phyloP scores from a whole-genome alignment of 2,888 invertebrate species.

The Drosophila mettleri region DNA sequence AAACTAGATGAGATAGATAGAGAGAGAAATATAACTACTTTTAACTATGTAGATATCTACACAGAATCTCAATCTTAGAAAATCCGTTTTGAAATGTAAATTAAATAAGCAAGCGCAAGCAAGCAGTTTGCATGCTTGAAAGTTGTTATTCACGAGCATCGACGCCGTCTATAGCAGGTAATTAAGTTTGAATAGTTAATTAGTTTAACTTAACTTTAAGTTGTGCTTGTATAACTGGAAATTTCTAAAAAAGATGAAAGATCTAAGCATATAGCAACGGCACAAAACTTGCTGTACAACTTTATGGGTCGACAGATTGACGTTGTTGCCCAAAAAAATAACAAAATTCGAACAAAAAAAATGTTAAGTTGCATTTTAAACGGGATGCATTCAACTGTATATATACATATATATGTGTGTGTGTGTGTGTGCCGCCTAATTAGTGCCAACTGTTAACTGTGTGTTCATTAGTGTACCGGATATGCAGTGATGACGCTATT shows the following conservation, averaged over 20 bases:
- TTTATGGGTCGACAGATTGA: slow-evolving; percentile 33
- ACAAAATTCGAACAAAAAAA: slow-evolving; percentile 31
- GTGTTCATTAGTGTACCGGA: slow-evolving; percentile 74
- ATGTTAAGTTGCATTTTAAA: slow-evolving; percentile 45
- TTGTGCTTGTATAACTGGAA: slow-evolving; percentile 76
- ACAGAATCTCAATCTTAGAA: slow-evolving; percentile 52
- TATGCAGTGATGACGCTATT: slow-evolving; percentile 77
- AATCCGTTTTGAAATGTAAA: slow-evolving; percentile 52
- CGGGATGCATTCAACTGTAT: slow-evolving; percentile 30
- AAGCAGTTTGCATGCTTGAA: slow-evolving; percentile 47
- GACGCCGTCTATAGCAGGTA: slow-evolving; percentile 47
- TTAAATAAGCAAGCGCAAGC: slow-evolving; percentile 44
- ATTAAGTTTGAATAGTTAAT: slow-evolving; percentile 79
- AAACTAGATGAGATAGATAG: not conserved
- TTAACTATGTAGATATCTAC: slow-evolving; percentile 1
- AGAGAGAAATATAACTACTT: slow-evolving; percentile 1
- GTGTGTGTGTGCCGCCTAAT: slow-evolving; percentile 62
- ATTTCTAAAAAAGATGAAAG: slow-evolving; percentile 74
- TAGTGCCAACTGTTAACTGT: slow-evolving; percentile 65
- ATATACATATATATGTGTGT: slow-evolving; percentile 8
- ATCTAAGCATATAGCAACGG: slow-evolving; percentile 59
- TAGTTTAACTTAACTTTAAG: slow-evolving; percentile 70
- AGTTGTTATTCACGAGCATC: slow-evolving; percentile 53
- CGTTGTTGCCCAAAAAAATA: slow-evolving; percentile 35
- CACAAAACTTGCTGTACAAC: slow-evolving; percentile 73